Percentiles rank a stretch among this genome's conserved stretches.
These are phyloP conservation scores for Neotoxoptera formosana DNA, from an alignment of 1,140 invertebrate genomes.

Conservation along the genomic window DNA sequence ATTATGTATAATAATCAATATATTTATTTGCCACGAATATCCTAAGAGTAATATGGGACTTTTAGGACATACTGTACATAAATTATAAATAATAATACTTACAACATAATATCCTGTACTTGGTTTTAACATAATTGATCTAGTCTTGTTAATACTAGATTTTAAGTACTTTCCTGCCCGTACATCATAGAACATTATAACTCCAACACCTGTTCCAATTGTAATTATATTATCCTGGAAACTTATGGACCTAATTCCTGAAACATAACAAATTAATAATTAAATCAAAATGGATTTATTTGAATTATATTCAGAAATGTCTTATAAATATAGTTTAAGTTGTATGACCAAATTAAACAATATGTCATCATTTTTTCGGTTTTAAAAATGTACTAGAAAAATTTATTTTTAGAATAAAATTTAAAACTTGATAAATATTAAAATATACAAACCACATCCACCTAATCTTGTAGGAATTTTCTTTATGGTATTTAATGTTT, in stretches of 20 bases:
- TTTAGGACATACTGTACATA: background rate
- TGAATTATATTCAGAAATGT: background rate
- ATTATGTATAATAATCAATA: too few relatives aligned
- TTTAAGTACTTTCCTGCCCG: constrained; percentile 90
- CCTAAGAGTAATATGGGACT: too few relatives aligned
- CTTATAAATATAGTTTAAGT: background rate
- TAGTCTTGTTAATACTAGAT: constrained; percentile 85
- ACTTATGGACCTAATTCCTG: constrained; percentile 84
- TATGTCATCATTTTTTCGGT: background rate
- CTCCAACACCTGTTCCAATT: constrained; percentile 90
- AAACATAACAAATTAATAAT: constrained; percentile 46
- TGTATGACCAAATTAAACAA: background rate
- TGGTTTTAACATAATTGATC: constrained; percentile 87
- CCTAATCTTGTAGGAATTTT: constrained; percentile 71
- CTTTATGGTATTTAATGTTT: constrained; percentile 76
- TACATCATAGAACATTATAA: constrained; percentile 93
- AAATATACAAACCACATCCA: background rate
- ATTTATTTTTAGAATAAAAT: background rate
- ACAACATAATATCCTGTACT: constrained; percentile 92
- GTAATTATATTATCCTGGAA: constrained; percentile 90
- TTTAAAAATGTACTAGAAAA: background rate
- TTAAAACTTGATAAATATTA: background rate
- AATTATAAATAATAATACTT: constrained; percentile 64
- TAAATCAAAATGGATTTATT: background rate
- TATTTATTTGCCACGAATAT: too few relatives aligned